phyloP scores from a whole-genome alignment of 2,888 invertebrate species.

The Lithophane semibrunnea region DNA sequence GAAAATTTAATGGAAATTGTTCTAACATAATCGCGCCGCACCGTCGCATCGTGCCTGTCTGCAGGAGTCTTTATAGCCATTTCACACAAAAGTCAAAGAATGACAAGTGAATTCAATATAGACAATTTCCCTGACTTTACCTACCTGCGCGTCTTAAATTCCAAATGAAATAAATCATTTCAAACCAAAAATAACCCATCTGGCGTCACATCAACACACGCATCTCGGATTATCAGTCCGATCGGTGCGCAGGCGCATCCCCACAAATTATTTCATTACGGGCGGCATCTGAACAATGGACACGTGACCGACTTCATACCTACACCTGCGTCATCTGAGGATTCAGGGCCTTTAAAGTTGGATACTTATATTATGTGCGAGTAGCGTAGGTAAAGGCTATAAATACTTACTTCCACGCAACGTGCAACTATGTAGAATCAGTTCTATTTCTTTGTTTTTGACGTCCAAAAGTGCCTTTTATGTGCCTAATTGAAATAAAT shows the following conservation, averaged over 20 bases:
- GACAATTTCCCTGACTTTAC: no score
- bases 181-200: constrained; percentile 40
- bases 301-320: constrained; percentile 72
- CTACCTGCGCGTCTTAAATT: no score
- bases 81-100: no score
- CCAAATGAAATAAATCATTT: constrained; percentile 39
- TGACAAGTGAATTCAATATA: no score
- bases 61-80: no score
- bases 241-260: constrained; percentile 77
- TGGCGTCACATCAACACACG: constrained; percentile 56
- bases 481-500: no score
- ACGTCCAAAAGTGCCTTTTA: no score
- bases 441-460: no score
- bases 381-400: background rate
- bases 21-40: no score
- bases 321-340: constrained; percentile 46
- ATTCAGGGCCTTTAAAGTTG: constrained; percentile 27
- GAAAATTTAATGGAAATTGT: no score
- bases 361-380: background rate
- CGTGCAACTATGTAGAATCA: no score
- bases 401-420: background rate
- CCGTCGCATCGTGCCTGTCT: no score
- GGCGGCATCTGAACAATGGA: constrained; percentile 73
- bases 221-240: constrained; percentile 69
- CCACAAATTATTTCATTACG: constrained; percentile 84